Conservation (phyloP, 2,888 invertebrate species). For the Lamellibrachia satsuma region DNA sequence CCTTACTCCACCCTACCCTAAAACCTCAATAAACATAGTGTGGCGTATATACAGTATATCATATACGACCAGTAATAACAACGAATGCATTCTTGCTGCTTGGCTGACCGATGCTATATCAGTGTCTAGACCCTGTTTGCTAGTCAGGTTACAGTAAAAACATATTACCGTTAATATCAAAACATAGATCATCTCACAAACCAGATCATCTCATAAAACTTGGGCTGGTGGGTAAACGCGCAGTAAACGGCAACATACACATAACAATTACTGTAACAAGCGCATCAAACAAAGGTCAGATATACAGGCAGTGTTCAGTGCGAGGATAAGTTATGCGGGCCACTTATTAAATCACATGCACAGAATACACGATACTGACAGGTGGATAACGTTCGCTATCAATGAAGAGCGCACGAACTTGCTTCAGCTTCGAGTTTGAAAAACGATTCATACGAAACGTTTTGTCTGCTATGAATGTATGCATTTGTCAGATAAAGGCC, state of each 20-base stretch:
- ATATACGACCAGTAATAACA: neutral
- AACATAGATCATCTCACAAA: neutral
- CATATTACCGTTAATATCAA: neutral
- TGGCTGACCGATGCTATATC: neutral
- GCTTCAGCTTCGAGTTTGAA: neutral
- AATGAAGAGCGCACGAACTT: neutral
- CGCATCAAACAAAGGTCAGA: slow-evolving; percentile 17
- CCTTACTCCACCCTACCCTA: too few relatives aligned
- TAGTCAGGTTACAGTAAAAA: neutral
- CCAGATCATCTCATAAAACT: neutral
- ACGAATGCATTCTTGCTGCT: neutral
- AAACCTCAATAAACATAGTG: too few relatives aligned
- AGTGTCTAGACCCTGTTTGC: neutral
- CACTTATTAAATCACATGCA: neutral
- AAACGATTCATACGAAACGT: too few relatives aligned
- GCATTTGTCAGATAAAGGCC: too few relatives aligned
- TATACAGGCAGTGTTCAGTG: neutral
- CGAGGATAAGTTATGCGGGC: neutral
- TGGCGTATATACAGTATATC: too few relatives aligned
- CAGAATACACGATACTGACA: neutral
- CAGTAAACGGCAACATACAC: neutral
- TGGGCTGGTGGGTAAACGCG: neutral
- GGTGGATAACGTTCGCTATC: neutral
- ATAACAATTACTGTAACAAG: slow-evolving; percentile 7
- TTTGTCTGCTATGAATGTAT: too few relatives aligned